Evolutionary conservation across 2,113 vertebrate genomes (phyloP).

Genomic region (Phaethornis superciliosus): DNA sequence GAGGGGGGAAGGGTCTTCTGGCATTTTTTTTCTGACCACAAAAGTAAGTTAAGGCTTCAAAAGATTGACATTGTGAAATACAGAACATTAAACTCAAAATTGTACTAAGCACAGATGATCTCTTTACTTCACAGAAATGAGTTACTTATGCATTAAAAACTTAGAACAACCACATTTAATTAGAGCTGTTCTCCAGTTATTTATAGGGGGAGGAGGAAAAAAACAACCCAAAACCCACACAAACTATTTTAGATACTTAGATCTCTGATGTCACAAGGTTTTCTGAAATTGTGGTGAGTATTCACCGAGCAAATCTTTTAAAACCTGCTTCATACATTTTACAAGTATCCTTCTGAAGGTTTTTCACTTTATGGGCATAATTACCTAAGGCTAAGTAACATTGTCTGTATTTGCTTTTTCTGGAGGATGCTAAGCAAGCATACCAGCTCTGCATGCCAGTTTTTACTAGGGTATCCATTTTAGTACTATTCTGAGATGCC

Average conservation of each 20-base stretch:
- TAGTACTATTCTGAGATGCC: background rate
- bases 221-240: background rate
- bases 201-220: background rate
- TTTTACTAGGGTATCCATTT: background rate
- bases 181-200: background rate
- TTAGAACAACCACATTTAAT: background rate
- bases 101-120: background rate
- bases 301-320: background rate
- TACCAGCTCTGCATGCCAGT: background rate
- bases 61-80: background rate
- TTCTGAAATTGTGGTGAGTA: background rate
- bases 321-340: background rate
- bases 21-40: background rate
- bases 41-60: background rate
- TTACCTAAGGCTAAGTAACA: background rate
- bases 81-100: background rate
- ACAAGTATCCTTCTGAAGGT: background rate
- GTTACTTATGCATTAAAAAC: background rate
- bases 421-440: background rate
- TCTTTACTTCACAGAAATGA: background rate
- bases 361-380: background rate
- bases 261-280: background rate
- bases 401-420: background rate
- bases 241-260: background rate
- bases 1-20: background rate